A percentile compares a stretch with the other conserved stretches of the same genome.
Conservation (phyloP, 1,140 invertebrate species). For the Scaptomyza pallida region DNA sequence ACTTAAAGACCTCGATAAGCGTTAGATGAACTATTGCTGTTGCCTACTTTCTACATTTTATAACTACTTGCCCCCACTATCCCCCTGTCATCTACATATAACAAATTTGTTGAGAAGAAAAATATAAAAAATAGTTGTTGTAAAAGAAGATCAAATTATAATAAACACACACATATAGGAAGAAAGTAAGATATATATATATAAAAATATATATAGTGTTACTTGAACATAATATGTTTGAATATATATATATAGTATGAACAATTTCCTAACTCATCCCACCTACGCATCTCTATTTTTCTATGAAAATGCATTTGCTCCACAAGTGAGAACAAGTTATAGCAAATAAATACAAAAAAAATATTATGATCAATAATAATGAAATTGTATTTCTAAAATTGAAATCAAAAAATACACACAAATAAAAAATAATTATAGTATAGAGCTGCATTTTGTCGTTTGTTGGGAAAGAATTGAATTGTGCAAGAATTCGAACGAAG, state of each 20-base stretch:
- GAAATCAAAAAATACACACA: constrained; percentile 26
- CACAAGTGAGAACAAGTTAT: constrained; percentile 60
- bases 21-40: constrained; percentile 33
- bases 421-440: constrained; percentile 35
- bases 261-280: constrained; percentile 82
- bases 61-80: constrained; percentile 7
- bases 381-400: constrained; percentile 52
- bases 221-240: constrained; percentile 42
- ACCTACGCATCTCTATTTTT: constrained; percentile 82
- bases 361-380: constrained; percentile 34
- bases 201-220: constrained; percentile 48
- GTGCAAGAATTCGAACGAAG: constrained; percentile 30
- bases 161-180: too few relatives aligned
- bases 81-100: constrained; percentile 20
- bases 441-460: constrained; percentile 70
- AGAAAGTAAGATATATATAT: constrained; percentile 7
- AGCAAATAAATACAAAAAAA: constrained; percentile 29
- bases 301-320: constrained; percentile 75
- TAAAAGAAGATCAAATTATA: too few relatives aligned
- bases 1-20: constrained; percentile 51
- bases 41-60: constrained; percentile 31
- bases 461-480: too few relatives aligned
- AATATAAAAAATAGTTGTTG: constrained; percentile 48
- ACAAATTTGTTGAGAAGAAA: constrained; percentile 28
- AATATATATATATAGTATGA: constrained; percentile 67